These are phyloP conservation scores for Pleuronectes platessa DNA, from an alignment of 2,113 vertebrate genomes.

Conservation along the genomic window DNA sequence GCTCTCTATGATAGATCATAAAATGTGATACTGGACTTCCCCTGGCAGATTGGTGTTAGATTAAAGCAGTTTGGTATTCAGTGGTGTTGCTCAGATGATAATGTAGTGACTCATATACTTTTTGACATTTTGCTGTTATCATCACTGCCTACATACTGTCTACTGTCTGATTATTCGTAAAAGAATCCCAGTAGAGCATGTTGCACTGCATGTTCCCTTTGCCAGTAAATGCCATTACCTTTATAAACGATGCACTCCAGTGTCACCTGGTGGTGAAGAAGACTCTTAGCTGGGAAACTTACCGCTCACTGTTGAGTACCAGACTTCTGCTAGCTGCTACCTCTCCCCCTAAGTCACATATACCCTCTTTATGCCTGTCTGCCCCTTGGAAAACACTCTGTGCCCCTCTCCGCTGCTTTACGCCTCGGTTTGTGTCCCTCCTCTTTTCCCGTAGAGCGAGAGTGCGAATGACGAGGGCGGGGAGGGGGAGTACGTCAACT, in stretches of 20 bases:
- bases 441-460: constrained; percentile 91
- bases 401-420: constrained; percentile 61
- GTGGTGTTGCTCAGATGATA: constrained; percentile 43
- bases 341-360: constrained; percentile 35
- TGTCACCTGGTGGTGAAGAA: constrained; percentile 64
- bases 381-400: constrained; percentile 44
- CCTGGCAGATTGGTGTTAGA: constrained; percentile 27
- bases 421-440: constrained; percentile 72
- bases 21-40: constrained; percentile 17
- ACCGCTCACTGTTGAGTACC: not conserved
- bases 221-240: constrained; percentile 42
- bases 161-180: constrained; percentile 62
- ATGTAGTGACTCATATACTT: constrained; percentile 55
- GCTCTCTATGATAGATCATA: constrained; percentile 4
- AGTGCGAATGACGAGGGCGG: constrained; percentile 91
- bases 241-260: constrained; percentile 49
- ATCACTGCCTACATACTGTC: constrained; percentile 64
- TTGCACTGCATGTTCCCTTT: constrained; percentile 70
- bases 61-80: constrained; percentile 29
- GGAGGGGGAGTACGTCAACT: constrained; percentile 96
- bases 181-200: constrained; percentile 64
- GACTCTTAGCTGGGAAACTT: constrained; percentile 13
- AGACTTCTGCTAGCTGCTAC: constrained; percentile 43
- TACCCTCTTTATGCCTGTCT: constrained; percentile 29
- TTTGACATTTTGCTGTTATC: constrained; percentile 59